These are phyloP conservation scores for Bos indicus DNA, from an alignment of 2,113 vertebrate genomes.

Conservation along the genomic window DNA sequence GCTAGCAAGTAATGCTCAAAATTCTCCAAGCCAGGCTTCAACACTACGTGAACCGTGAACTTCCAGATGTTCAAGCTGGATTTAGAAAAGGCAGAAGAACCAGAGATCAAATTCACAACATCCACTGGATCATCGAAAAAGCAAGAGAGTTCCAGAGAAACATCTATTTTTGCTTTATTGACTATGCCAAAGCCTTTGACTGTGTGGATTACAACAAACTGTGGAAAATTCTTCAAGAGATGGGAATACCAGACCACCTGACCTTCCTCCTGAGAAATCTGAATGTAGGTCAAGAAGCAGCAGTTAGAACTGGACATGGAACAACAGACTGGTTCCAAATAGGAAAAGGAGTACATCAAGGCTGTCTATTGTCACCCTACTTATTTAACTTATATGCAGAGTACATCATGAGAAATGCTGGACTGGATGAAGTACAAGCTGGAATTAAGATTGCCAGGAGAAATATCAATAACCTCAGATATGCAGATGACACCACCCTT, in stretches of 20 bases:
- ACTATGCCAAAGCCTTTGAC: neutral
- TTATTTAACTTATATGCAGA: neutral
- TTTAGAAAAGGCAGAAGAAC: neutral
- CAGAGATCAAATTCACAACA: neutral
- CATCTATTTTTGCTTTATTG: neutral
- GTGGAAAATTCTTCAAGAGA: neutral
- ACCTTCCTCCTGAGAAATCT: neutral
- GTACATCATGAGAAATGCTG: neutral
- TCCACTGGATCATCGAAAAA: neutral
- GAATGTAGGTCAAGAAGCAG: neutral
- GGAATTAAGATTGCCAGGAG: neutral
- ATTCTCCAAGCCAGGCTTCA: neutral
- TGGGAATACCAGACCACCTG: neutral
- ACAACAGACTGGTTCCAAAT: neutral
- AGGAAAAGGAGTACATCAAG: neutral
- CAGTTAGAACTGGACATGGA: neutral
- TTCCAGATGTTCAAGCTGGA: neutral
- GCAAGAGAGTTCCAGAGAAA: neutral
- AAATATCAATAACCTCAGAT: neutral
- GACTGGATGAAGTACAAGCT: neutral
- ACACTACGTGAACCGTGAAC: fast-evolving
- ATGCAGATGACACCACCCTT: neutral
- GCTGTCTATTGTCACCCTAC: neutral
- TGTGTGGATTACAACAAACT: neutral
- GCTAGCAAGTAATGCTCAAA: neutral